Evolutionary conservation across 2,797 vertebrate genomes (phyloP), one percentile per base, ranked within the genome.

Genomic region (Taeniopygia guttata): DNA sequence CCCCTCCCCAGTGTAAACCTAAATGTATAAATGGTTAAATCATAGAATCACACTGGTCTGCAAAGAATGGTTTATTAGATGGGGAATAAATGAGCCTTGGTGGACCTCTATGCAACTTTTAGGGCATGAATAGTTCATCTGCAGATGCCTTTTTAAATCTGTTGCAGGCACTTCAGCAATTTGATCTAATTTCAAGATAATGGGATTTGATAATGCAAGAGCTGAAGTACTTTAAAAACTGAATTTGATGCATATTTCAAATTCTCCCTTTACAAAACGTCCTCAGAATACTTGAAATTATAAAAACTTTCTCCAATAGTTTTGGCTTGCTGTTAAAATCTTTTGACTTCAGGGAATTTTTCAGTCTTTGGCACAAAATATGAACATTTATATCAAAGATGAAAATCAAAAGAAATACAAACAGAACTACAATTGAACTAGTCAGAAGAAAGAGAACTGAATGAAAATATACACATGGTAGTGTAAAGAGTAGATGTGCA

Each of bases 101-200:
- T 81, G n/a, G 19, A 76, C 69, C 18, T 69, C 59, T 78, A 12
- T 75, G 51, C 36, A 84, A 30, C 48, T 90, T 90, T 82, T 8
- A 13, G 46, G 36, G 10, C 1, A 3, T 3, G 0, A 82, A 62
- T 73, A 38, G 73, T 80, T 95, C 49, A 84, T 59, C 43, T 90
- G 30, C 48, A 40, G 32, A 40, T 93, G 52, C 48, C 76, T 66
- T 87, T 95, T 92, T 48, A 84, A 87, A 81, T 69, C 56, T 84
- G 46, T 84, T 95, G 59, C 21, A 69, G 84, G 55, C 70, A 27
- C 78, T 93, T 82, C 40, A 84, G 67, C 18, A 89, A 45, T 75
- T 81, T 4, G 1, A 22, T 95, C 59, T 89, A 87, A 89, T 89
- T 92, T 29, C 25, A 92, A 94, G 67, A 94, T 59, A 94, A 79